These are phyloP conservation scores for Chlorocebus sabaeus DNA, from an alignment of 2,113 vertebrate genomes.

Conservation along the genomic window DNA sequence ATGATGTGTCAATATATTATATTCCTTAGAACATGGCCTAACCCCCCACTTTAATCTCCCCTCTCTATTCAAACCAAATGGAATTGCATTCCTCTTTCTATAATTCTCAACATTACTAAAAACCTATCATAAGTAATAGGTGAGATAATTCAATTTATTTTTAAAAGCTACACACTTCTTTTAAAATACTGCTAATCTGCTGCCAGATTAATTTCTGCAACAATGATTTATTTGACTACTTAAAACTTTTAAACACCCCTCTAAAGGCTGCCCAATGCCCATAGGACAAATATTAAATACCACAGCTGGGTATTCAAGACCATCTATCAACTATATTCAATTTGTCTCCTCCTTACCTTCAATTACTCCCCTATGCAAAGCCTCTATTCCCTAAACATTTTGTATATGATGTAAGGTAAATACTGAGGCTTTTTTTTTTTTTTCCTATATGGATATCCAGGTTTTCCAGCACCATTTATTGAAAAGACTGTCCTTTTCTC, in stretches of 20 bases:
- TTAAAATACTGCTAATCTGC: neutral
- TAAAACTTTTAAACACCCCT: neutral
- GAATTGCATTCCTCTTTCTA: neutral
- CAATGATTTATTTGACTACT: neutral
- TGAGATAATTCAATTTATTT: neutral
- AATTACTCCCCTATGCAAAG: neutral
- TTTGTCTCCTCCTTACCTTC: neutral
- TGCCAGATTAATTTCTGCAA: neutral
- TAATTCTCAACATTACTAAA: neutral
- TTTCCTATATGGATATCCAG: neutral
- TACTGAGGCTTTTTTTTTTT: neutral
- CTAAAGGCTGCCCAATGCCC: neutral
- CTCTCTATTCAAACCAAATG: neutral
- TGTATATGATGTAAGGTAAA: neutral
- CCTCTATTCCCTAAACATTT: neutral
- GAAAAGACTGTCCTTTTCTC: neutral
- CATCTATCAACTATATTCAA: neutral
- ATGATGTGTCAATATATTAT: neutral
- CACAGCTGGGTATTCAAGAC: neutral
- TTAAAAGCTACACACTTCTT: neutral
- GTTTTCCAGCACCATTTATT: neutral
- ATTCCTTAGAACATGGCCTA: neutral
- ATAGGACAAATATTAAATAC: neutral
- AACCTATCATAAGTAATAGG: neutral
- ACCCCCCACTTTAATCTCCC: neutral